Conservation (phyloP, 2,113 vertebrate species). For the Charina bottae region DNA sequence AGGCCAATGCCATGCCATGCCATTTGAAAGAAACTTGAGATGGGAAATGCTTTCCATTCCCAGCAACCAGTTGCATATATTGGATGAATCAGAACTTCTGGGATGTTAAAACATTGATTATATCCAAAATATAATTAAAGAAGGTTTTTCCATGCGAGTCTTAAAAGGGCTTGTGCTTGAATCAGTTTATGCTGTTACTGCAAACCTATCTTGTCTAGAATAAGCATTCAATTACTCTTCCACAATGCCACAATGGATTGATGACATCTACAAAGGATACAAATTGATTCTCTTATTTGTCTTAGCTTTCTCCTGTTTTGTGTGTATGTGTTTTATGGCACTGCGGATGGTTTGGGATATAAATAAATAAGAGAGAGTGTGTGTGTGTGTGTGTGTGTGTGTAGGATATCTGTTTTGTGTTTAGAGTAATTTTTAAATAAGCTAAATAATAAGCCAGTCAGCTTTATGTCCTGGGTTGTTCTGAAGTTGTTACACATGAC, state of each 20-base stretch:
- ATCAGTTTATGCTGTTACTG: neutral
- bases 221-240: neutral
- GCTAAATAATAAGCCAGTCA: neutral
- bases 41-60: slow-evolving; percentile 42
- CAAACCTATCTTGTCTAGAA: neutral
- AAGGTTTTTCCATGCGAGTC: neutral
- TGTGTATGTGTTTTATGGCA: neutral
- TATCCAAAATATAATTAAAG: slow-evolving; percentile 8
- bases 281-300: neutral
- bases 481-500: neutral
- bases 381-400: neutral
- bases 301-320: neutral
- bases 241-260: neutral
- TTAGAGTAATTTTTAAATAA: no score
- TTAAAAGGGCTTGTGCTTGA: neutral
- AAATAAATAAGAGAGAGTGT: no score
- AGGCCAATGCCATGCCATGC: neutral
- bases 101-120: slow-evolving; percentile 25
- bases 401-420: neutral
- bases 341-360: neutral
- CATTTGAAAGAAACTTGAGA: neutral
- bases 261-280: neutral
- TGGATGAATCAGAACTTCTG: neutral
- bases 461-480: neutral
- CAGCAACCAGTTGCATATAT: neutral